Percentiles rank a stretch among this genome's conserved stretches.
Evolutionary conservation across 2,113 vertebrate genomes (phyloP).

Genomic region (Polypterus bichir): DNA sequence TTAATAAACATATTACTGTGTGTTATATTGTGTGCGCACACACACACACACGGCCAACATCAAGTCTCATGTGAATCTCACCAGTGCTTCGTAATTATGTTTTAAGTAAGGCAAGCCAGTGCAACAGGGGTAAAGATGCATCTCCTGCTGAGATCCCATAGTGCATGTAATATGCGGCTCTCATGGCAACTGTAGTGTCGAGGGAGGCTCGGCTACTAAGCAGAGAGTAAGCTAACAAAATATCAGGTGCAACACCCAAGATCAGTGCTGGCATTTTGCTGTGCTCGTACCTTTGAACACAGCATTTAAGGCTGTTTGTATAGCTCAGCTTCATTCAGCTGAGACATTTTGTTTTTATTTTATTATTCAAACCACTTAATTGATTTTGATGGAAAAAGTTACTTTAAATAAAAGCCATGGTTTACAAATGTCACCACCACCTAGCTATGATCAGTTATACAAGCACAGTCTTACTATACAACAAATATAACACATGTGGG

Average conservation of each 20-base stretch:
- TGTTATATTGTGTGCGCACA: conserved; percentile 12
- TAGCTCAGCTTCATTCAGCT: too few relatives aligned
- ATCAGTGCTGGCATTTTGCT: conserved; percentile 35
- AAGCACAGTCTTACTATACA: too few relatives aligned
- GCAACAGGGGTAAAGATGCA: conserved; percentile 47
- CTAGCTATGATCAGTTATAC: too few relatives aligned
- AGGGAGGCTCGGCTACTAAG: neutral
- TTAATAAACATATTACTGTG: conserved; percentile 18
- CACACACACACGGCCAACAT: conserved; percentile 11
- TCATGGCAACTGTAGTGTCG: conserved; percentile 37
- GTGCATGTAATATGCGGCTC: conserved; percentile 47
- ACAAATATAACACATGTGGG: too few relatives aligned
- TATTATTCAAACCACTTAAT: too few relatives aligned
- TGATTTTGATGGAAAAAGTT: too few relatives aligned
- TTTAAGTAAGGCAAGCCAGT: conserved; percentile 48
- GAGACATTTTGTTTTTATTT: too few relatives aligned
- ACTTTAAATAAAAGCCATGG: too few relatives aligned
- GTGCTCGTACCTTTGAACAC: neutral
- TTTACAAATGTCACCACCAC: too few relatives aligned
- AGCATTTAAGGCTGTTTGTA: too few relatives aligned
- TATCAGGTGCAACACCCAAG: too few relatives aligned
- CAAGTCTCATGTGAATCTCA: conserved; percentile 24
- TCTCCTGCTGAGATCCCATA: conserved; percentile 37
- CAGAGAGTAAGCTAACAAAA: too few relatives aligned
- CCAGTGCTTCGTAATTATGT: conserved; percentile 24